These are phyloP conservation scores for Balanococcus diminutus DNA, from an alignment of 2,888 invertebrate genomes.

Conservation along the genomic window DNA sequence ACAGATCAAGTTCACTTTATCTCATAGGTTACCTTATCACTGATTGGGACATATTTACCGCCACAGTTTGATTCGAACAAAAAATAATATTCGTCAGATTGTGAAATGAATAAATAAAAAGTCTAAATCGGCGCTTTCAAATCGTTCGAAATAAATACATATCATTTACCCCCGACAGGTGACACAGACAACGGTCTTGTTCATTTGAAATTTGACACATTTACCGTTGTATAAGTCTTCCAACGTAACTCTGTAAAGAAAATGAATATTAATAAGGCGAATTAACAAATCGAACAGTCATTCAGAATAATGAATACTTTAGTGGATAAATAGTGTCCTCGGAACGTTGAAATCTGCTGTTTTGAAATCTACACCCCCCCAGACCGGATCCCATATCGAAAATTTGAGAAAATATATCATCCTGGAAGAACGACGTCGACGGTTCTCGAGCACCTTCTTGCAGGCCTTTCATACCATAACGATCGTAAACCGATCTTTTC, in stretches of 20 bases:
- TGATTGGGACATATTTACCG: neutral
- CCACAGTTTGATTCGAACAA: neutral
- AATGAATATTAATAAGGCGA: neutral
- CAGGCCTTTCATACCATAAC: constrained; percentile 83
- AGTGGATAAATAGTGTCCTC: constrained; percentile 84
- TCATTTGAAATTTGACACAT: constrained; percentile 79
- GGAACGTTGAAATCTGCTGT: constrained; percentile 70
- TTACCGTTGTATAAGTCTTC: constrained; percentile 93
- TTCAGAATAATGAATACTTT: constrained; percentile 63
- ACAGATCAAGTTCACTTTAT: constrained; percentile 15
- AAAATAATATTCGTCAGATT: neutral
- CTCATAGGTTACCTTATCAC: constrained; percentile 12
- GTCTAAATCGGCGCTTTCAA: neutral
- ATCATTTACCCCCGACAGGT: constrained; percentile 73
- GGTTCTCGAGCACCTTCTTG: constrained; percentile 70
- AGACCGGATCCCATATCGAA: constrained; percentile 69
- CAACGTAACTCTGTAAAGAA: constrained; percentile 72
- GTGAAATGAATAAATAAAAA: neutral
- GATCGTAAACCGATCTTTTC: constrained; percentile 84
- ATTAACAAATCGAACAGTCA: constrained; percentile 6
- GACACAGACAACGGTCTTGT: constrained; percentile 80
- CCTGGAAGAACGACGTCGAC: constrained; percentile 60
- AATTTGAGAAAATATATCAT: constrained; percentile 72
- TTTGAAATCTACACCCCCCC: constrained; percentile 62
- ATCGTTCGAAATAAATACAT: neutral